phyloP scores from a whole-genome alignment of 2,797 vertebrate genomes.

The Gallinago nigripennis region DNA sequence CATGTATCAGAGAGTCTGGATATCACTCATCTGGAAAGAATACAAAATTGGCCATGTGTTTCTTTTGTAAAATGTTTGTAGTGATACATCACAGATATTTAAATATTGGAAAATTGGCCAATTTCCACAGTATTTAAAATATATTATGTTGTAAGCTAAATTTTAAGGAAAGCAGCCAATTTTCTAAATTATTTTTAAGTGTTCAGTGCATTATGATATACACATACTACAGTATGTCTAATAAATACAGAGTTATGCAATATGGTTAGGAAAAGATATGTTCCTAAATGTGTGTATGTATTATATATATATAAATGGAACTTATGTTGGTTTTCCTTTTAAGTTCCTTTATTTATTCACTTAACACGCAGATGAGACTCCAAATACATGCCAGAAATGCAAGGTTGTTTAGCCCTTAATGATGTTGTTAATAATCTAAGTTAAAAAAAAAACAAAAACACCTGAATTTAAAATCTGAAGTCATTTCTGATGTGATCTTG shows the following conservation, averaged over 20 bases:
- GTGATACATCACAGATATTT: slow-evolving; percentile 22
- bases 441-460: neutral
- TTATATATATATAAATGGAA: neutral
- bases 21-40: slow-evolving; percentile 40
- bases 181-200: slow-evolving; percentile 24
- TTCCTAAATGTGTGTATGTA: neutral
- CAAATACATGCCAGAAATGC: neutral
- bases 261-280: neutral
- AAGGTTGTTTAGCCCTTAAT: neutral
- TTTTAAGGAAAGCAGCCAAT: slow-evolving; percentile 2
- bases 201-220: neutral
- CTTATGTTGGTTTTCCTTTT: neutral
- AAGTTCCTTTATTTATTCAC: neutral
- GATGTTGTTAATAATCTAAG: neutral
- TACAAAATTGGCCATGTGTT: slow-evolving; percentile 11
- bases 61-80: slow-evolving; percentile 46
- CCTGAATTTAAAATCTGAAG: neutral
- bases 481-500: neutral
- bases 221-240: neutral
- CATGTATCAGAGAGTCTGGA: neutral
- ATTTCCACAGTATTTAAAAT: slow-evolving; percentile 24
- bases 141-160: neutral
- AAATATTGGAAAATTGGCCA: slow-evolving; percentile 36
- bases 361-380: neutral
- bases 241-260: neutral